Percentiles rank a stretch among this genome's conserved stretches.
Conservation (phyloP, 2,797 vertebrate genomes). For the Acanthornis magna region DNA sequence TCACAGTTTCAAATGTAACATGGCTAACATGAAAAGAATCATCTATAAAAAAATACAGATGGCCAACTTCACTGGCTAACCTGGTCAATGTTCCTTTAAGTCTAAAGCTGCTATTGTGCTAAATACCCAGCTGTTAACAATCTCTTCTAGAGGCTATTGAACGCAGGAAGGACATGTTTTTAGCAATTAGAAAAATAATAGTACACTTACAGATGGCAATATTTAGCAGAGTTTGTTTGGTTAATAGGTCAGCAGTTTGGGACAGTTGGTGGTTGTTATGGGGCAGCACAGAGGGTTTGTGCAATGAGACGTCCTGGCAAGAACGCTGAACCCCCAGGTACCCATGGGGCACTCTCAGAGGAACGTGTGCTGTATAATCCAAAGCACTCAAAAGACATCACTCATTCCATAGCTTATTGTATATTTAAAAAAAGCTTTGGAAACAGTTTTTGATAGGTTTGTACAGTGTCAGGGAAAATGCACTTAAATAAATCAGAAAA, state of each 20-base stretch:
- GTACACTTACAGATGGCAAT: constrained; percentile 66
- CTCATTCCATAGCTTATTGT: background rate
- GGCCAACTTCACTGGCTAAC: constrained; percentile 3
- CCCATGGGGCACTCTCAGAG: background rate
- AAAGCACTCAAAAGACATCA: background rate
- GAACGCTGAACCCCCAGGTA: background rate
- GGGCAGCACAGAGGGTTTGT: background rate
- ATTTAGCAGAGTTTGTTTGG: constrained; percentile 63
- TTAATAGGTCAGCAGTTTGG: constrained; percentile 55
- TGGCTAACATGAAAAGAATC: background rate
- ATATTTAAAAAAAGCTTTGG: background rate
- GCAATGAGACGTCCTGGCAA: background rate
- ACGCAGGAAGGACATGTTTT: constrained; percentile 63
- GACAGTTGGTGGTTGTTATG: constrained; percentile 19
- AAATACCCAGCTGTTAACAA: constrained; percentile 66
- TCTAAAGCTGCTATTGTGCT: constrained; percentile 49
- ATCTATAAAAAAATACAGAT: background rate
- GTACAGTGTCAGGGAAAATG: background rate
- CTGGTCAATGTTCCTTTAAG: constrained; percentile 47
- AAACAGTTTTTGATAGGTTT: background rate
- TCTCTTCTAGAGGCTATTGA: constrained; percentile 53
- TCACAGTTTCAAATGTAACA: background rate
- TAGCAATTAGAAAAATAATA: constrained; percentile 68
- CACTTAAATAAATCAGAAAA: background rate
- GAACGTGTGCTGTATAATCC: background rate